Evolutionary conservation across 2,888 invertebrate species (phyloP).

Genomic region (Caenorhabditis doughertyi): DNA sequence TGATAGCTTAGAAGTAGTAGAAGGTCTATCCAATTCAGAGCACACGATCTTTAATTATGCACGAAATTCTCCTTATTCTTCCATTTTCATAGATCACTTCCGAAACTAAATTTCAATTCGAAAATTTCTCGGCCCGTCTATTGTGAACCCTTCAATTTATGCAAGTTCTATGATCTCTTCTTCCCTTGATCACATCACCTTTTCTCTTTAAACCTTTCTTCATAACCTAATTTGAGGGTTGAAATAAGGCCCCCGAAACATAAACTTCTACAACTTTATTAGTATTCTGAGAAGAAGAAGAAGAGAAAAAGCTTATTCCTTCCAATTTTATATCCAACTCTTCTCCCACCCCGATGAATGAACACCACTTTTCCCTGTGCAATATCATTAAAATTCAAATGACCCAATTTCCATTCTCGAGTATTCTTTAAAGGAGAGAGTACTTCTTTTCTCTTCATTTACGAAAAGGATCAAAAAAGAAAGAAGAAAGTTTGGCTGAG

Average conservation of each 20-base stretch:
- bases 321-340: background rate
- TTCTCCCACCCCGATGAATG: too few species aligned
- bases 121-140: too few species aligned
- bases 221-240: constrained; percentile 26
- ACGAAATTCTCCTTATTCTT: too few species aligned
- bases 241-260: background rate
- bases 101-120: too few species aligned
- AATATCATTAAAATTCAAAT: constrained; percentile 17
- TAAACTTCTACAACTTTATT: background rate
- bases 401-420: constrained; percentile 11
- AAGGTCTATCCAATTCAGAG: too few species aligned
- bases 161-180: background rate
- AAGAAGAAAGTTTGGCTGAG: constrained; percentile 1
- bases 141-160: background rate
- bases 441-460: background rate
- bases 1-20: too few species aligned
- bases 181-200: constrained; percentile 24
- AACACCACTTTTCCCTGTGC: background rate
- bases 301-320: background rate
- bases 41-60: too few species aligned
- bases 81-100: background rate
- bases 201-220: background rate
- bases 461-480: constrained; percentile 9
- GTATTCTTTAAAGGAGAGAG: background rate
- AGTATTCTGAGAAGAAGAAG: background rate